These are phyloP conservation scores for Nomia melanderi DNA, from an alignment of 1,140 invertebrate genomes.

Conservation along the genomic window DNA sequence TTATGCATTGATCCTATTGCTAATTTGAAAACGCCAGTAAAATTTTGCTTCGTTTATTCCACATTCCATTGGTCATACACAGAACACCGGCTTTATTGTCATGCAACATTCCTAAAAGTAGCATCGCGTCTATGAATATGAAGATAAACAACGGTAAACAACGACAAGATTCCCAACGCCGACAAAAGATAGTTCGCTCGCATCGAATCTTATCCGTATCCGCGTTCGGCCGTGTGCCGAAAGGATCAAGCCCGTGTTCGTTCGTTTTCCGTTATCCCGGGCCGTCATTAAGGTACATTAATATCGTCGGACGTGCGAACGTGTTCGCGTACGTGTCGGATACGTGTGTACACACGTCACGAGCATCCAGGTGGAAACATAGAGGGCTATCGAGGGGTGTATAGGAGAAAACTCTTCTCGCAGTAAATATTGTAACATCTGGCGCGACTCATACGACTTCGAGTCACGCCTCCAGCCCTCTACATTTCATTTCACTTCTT, in stretches of 20 bases:
- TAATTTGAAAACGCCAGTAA: no score
- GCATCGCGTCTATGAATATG: no score
- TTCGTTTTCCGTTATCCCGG: not conserved
- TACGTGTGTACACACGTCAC: slow-evolving; percentile 38
- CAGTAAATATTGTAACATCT: slow-evolving; percentile 78
- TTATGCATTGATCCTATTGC: no score
- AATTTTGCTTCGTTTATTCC: no score
- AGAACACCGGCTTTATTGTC: no score
- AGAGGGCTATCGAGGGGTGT: slow-evolving; percentile 34
- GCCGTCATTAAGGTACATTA: slow-evolving; percentile 28
- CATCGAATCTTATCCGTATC: slow-evolving; percentile 18
- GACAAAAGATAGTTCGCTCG: no score
- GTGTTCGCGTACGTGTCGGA: not conserved
- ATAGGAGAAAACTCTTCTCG: slow-evolving; percentile 48
- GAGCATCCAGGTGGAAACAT: slow-evolving; percentile 46
- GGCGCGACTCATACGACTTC: slow-evolving; percentile 71
- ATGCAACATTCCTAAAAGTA: no score
- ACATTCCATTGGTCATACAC: no score
- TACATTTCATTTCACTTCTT: slow-evolving; percentile 75
- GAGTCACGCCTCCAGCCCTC: slow-evolving; percentile 71
- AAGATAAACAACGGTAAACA: no score
- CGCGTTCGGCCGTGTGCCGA: slow-evolving; percentile 4
- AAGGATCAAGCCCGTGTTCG: not conserved
- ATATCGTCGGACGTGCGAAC: slow-evolving; percentile 20
- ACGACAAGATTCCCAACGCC: no score